phyloP scores from a whole-genome alignment of 1,140 invertebrate genomes.

The Penaeus indicus region DNA sequence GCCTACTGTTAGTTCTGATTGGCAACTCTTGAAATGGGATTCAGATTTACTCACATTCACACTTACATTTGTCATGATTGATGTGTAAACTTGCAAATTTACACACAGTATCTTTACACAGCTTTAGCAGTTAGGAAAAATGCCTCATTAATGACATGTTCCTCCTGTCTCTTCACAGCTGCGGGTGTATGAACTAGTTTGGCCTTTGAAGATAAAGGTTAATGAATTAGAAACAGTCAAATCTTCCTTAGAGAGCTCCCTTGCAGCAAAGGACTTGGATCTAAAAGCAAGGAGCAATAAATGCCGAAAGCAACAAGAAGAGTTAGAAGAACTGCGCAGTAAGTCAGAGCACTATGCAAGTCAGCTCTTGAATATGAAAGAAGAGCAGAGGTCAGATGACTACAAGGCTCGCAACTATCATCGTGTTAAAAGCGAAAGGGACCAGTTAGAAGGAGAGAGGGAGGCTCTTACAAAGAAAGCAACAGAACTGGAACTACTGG shows the following conservation, averaged over 20 bases:
- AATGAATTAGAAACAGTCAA: conserved; percentile 48
- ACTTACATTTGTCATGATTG: no score
- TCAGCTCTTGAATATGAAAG: conserved; percentile 47
- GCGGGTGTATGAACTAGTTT: conserved; percentile 60
- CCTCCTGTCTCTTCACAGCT: conserved; percentile 41
- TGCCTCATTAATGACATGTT: no score
- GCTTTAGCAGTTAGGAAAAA: no score
- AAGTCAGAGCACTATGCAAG: conserved; percentile 54
- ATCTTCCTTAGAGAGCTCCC: conserved; percentile 40
- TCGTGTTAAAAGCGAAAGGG: conserved; percentile 56
- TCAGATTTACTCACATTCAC: no score
- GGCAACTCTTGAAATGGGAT: no score
- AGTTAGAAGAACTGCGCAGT: conserved; percentile 38
- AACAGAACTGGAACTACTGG: conserved; percentile 26
- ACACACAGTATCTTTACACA: no score
- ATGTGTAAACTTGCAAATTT: no score
- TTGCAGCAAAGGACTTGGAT: conserved; percentile 37
- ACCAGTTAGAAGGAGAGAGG: conserved; percentile 48
- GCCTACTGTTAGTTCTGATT: no score
- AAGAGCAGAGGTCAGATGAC: conserved; percentile 60
- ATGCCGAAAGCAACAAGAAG: conserved; percentile 34
- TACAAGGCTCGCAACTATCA: conserved; percentile 58
- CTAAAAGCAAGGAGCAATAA: conserved; percentile 31
- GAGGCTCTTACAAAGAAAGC: conserved; percentile 32
- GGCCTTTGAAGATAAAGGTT: conserved; percentile 53